phyloP scores from a whole-genome alignment of 2,113 vertebrate species.

The Corythaeola cristata region DNA sequence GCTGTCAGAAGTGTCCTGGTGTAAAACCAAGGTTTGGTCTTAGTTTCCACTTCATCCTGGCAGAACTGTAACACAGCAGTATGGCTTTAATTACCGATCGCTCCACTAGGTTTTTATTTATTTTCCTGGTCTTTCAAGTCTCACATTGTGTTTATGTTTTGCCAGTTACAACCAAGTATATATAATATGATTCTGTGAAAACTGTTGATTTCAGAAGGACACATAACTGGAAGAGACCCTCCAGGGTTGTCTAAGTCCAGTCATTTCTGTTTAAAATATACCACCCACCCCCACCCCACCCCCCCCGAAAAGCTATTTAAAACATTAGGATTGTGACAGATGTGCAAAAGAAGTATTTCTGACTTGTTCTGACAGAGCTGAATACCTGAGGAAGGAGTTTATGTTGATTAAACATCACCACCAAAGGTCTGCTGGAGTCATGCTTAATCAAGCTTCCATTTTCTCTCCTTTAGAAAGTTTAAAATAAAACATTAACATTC shows the following conservation, averaged over 20 bases:
- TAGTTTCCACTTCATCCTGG: not conserved
- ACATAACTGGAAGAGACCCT: not conserved
- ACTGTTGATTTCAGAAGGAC: not conserved
- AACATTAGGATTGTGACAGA: not conserved
- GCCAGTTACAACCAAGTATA: not conserved
- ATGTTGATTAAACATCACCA: constrained; percentile 35
- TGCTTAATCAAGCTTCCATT: not conserved
- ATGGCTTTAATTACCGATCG: constrained; percentile 24
- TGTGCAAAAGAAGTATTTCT: not conserved
- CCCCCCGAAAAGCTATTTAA: not conserved
- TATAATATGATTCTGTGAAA: not conserved
- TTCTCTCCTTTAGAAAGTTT: not conserved
- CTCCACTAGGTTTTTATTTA: not conserved
- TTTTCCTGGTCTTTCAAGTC: not conserved
- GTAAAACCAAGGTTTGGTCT: constrained; percentile 10
- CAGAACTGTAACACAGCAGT: not conserved
- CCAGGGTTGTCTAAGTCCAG: not conserved
- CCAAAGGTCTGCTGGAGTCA: not conserved
- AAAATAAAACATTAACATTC: not conserved
- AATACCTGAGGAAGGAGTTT: constrained; percentile 47
- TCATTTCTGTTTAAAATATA: not conserved
- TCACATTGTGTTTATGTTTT: not conserved
- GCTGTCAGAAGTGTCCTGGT: not conserved
- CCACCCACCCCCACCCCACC: too few species aligned
- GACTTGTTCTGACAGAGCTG: not conserved